phyloP scores from a whole-genome alignment of 2,113 vertebrate genomes.

The Pseudonaja textilis region DNA sequence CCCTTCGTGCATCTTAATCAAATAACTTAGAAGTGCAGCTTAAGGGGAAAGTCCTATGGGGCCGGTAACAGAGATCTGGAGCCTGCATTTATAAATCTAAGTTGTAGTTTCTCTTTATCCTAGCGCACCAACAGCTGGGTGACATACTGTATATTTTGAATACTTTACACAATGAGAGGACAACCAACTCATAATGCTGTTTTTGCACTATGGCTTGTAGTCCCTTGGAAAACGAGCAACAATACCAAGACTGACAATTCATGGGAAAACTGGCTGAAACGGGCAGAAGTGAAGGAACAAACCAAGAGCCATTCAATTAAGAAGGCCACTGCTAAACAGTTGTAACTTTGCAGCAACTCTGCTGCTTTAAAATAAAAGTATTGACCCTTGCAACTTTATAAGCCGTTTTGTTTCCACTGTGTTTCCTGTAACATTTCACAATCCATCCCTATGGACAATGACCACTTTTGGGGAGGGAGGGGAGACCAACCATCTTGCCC shows the following conservation, averaged over 20 bases:
- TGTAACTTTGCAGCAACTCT: neutral
- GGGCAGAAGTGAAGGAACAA: neutral
- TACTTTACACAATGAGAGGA: neutral
- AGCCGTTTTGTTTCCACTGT: neutral
- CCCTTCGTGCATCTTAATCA: neutral
- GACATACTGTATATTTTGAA: neutral
- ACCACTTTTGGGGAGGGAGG: neutral
- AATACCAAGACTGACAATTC: neutral
- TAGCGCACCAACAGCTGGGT: neutral
- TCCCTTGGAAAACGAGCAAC: neutral
- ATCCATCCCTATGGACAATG: neutral
- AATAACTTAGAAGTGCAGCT: neutral
- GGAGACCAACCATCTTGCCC: neutral
- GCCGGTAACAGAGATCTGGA: neutral
- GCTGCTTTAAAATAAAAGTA: neutral
- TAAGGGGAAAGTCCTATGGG: neutral
- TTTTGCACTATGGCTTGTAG: too few relatives aligned
- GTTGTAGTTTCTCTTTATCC: neutral
- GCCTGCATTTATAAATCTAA: neutral
- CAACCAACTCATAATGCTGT: neutral
- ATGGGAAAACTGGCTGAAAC: neutral
- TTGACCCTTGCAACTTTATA: neutral
- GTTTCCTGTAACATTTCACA: neutral
- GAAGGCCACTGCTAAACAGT: neutral
- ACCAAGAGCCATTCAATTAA: neutral